Conservation (phyloP, 2,888 invertebrate genomes). For the Cephus sareptanus region DNA sequence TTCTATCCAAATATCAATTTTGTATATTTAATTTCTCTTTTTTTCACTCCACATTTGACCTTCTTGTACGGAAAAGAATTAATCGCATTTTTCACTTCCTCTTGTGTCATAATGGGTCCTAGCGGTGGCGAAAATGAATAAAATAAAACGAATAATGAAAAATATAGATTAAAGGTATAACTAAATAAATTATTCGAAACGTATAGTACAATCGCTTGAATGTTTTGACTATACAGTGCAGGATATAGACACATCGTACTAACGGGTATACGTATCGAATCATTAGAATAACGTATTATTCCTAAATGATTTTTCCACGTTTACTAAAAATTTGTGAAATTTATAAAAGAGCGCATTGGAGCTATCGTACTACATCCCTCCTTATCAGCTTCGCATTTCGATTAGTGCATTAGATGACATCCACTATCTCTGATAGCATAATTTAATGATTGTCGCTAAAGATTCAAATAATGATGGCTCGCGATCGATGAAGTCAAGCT, state of each 20-base stretch:
- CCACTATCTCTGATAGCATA: slow-evolving; percentile 43
- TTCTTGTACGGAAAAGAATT: slow-evolving; percentile 28
- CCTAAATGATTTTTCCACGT: slow-evolving; percentile 6
- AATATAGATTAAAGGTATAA: slow-evolving; percentile 42
- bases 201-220: slow-evolving; percentile 17
- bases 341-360: not conserved
- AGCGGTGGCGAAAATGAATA: slow-evolving; percentile 14
- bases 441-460: slow-evolving; percentile 44
- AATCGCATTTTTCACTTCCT: slow-evolving; percentile 21
- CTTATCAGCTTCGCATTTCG: slow-evolving; percentile 42
- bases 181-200: slow-evolving; percentile 52
- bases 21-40: slow-evolving; percentile 16
- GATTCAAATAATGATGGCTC: slow-evolving; percentile 36
- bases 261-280: not conserved
- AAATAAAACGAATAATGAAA: slow-evolving; percentile 8
- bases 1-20: not conserved
- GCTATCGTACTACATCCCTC: slow-evolving; percentile 26
- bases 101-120: slow-evolving; percentile 34
- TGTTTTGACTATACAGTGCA: not conserved
- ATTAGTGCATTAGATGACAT: slow-evolving; percentile 35
- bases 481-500: slow-evolving; percentile 42
- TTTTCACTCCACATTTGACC: slow-evolving; percentile 20
- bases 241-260: not conserved
- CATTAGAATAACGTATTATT: slow-evolving; percentile 13
- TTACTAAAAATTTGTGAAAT: slow-evolving; percentile 4